Evolutionary conservation across 1,140 invertebrate genomes (phyloP).

Genomic region (Cydia amplana): DNA sequence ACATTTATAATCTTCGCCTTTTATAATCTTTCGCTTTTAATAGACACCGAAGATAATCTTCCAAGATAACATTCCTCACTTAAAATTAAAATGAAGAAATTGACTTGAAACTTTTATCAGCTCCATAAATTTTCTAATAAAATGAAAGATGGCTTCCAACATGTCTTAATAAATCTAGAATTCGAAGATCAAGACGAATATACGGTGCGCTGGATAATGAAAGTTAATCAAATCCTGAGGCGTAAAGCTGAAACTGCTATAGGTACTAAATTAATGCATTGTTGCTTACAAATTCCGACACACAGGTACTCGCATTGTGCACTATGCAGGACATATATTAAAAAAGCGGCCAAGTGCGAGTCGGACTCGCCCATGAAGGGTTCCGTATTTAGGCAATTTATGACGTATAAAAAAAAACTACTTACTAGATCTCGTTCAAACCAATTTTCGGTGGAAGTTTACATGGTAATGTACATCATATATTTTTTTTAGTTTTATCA

Average conservation of each 20-base stretch:
- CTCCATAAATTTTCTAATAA: conserved; percentile 1
- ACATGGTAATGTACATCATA: too few relatives aligned
- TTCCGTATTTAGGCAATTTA: too few relatives aligned
- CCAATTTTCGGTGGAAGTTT: too few relatives aligned
- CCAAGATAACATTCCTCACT: too few relatives aligned
- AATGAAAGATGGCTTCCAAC: background rate
- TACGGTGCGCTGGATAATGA: background rate
- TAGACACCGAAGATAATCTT: too few relatives aligned
- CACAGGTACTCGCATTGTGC: background rate
- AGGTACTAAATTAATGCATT: background rate
- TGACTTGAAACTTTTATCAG: background rate
- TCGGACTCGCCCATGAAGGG: too few relatives aligned
- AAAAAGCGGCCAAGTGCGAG: too few relatives aligned
- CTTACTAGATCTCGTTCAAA: too few relatives aligned
- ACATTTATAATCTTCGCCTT: too few relatives aligned
- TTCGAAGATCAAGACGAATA: background rate
- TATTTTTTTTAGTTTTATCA: too few relatives aligned
- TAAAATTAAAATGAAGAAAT: background rate
- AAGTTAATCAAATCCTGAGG: background rate
- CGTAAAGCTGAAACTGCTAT: background rate
- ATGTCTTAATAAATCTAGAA: background rate
- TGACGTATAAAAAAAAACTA: too few relatives aligned
- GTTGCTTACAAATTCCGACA: background rate
- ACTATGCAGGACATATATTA: background rate
- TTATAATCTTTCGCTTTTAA: too few relatives aligned